These are phyloP conservation scores for Xylota segnis DNA, from an alignment of 2,888 invertebrate species.

Conservation along the genomic window DNA sequence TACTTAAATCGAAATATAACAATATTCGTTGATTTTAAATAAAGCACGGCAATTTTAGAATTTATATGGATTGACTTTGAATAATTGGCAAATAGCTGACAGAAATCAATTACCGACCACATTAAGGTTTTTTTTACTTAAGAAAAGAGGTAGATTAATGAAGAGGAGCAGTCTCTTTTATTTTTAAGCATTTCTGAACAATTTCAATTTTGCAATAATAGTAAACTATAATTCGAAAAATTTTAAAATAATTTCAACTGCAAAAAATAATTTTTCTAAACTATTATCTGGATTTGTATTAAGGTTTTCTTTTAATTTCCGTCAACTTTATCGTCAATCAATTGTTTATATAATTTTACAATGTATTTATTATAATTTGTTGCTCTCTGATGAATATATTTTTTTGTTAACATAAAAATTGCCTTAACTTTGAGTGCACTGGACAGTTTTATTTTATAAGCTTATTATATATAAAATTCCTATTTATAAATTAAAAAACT, in stretches of 20 bases:
- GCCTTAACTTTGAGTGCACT: conserved; percentile 58
- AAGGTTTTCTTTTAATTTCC: background rate
- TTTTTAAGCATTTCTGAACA: background rate
- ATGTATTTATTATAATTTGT: conserved; percentile 2
- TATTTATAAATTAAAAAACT: conserved; percentile 56
- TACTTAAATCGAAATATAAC: conserved; percentile 26
- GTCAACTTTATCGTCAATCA: conserved; percentile 28
- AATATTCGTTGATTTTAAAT: conserved; percentile 58
- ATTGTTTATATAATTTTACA: background rate
- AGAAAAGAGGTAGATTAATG: conserved; percentile 19
- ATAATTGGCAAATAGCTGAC: conserved; percentile 21
- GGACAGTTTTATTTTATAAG: conserved; percentile 44
- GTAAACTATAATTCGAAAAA: too few relatives aligned
- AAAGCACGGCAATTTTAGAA: conserved; percentile 30
- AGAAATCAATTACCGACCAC: conserved; percentile 28
- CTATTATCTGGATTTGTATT: background rate
- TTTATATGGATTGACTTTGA: conserved; percentile 6
- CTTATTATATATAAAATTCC: conserved; percentile 34
- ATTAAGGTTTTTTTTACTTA: conserved; percentile 13
- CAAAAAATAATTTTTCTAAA: background rate
- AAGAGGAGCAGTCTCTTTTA: conserved; percentile 21
- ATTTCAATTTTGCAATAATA: background rate
- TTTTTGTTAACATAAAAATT: conserved; percentile 29
- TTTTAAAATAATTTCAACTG: background rate
- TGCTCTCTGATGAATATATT: background rate